phyloP scores from a whole-genome alignment of 2,888 invertebrate genomes.

The Tipula confusa region DNA sequence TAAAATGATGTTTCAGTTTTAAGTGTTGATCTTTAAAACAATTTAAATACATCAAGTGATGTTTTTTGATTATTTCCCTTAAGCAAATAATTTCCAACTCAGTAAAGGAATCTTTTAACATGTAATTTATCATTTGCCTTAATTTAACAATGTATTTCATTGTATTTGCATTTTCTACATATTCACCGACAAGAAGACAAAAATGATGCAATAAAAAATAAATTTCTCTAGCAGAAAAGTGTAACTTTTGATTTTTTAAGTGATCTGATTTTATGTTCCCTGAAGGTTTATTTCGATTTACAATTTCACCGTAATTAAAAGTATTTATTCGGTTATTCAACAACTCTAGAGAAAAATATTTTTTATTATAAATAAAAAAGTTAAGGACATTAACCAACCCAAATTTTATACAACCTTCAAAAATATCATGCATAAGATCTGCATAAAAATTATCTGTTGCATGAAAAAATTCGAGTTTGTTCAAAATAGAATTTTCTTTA shows the following conservation, averaged over 20 bases:
- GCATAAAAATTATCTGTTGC: slow-evolving; percentile 12
- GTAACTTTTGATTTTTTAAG: neutral
- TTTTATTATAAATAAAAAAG: neutral
- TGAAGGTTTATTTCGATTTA: neutral
- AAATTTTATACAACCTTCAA: slow-evolving; percentile 31
- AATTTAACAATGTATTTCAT: too few relatives aligned
- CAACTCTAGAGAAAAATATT: too few relatives aligned
- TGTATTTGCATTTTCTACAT: too few relatives aligned
- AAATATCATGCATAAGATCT: slow-evolving; percentile 30
- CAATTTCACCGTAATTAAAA: neutral
- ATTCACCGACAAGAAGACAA: too few relatives aligned
- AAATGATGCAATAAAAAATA: too few relatives aligned
- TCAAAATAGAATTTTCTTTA: neutral
- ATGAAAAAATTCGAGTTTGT: slow-evolving; percentile 7
- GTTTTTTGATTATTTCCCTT: neutral
- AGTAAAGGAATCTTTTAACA: slow-evolving; percentile 27
- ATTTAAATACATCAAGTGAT: neutral
- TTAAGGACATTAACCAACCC: neutral
- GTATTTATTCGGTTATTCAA: too few relatives aligned
- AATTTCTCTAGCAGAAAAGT: neutral
- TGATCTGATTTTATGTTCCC: neutral
- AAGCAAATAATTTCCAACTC: neutral
- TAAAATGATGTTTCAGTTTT: neutral
- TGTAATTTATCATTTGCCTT: too few relatives aligned
- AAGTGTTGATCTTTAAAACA: neutral